phyloP scores from a whole-genome alignment of 35 echinoderm and acorn worm genomes.

The Eucidaris tribuloides region DNA sequence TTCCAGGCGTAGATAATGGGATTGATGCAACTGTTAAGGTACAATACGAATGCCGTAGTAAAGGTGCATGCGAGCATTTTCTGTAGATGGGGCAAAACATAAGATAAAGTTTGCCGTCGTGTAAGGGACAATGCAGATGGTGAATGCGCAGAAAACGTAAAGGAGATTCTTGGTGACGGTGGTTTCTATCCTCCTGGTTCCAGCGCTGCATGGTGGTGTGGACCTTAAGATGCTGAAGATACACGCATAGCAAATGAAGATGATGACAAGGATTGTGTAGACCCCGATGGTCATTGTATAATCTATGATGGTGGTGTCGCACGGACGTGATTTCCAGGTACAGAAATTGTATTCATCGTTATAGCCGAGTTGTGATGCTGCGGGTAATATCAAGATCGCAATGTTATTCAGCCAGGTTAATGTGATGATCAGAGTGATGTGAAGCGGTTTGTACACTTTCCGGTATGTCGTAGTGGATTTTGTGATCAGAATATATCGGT shows the following conservation, averaged over 20 bases:
- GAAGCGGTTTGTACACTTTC: conserved; percentile 10
- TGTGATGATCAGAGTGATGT: conserved; percentile 21
- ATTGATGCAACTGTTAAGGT: too few species aligned
- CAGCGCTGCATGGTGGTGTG: not conserved
- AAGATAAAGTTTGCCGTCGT: too few species aligned
- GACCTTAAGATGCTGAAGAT: conserved; percentile 38
- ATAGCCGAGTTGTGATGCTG: conserved; percentile 3
- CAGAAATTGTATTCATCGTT: conserved; percentile 43
- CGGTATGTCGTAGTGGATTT: conserved; percentile 31
- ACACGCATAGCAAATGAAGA: too few species aligned
- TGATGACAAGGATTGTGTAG: conserved; percentile 47
- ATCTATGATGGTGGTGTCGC: conserved; percentile 34
- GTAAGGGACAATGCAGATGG: too few species aligned
- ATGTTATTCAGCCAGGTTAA: conserved; percentile 53
- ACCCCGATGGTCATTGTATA: conserved; percentile 35
- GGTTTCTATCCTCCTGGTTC: conserved; percentile 16
- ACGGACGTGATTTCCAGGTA: conserved; percentile 13
- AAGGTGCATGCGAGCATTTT: too few species aligned
- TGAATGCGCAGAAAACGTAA: too few species aligned
- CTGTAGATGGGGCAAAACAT: too few species aligned
- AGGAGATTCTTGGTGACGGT: conserved; percentile 70
- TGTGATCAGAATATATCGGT: conserved; percentile 54
- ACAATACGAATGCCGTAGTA: too few species aligned
- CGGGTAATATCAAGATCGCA: conserved; percentile 24
- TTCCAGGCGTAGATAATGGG: too few species aligned